Percentiles rank a stretch among this genome's conserved stretches.
Evolutionary conservation across 2,113 vertebrate genomes (phyloP).

Genomic region (Tenrec ecaudatus): DNA sequence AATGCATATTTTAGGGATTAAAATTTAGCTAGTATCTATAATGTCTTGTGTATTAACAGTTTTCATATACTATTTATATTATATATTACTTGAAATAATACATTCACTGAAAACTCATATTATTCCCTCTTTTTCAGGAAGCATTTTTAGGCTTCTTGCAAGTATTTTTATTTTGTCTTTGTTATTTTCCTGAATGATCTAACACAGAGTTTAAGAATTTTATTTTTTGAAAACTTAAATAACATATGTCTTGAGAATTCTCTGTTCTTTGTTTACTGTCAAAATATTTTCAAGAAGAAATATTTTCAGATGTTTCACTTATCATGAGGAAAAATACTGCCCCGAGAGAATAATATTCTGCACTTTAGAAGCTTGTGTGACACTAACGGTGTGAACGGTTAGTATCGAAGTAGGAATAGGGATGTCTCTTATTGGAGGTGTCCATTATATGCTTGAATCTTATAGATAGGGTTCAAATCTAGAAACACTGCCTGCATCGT

Average conservation of each 20-base stretch:
- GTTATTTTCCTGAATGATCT: not conserved
- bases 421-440: not conserved
- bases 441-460: not conserved
- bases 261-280: slow-evolving; percentile 8
- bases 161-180: not conserved
- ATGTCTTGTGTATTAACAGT: not conserved
- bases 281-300: slow-evolving; percentile 41
- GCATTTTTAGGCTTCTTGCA: not conserved
- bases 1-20: not conserved
- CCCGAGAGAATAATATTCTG: not conserved
- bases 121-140: not conserved
- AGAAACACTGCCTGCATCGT: not conserved
- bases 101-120: not conserved
- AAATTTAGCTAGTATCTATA: too few relatives aligned
- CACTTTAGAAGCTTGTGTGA: not conserved
- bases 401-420: not conserved
- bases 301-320: not conserved
- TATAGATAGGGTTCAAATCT: not conserved
- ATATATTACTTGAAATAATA: not conserved
- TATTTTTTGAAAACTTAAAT: slow-evolving; percentile 12
- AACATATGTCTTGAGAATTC: not conserved
- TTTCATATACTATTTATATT: not conserved
- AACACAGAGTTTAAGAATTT: not conserved
- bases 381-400: not conserved
- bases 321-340: not conserved